Evolutionary conservation across 2,797 vertebrate species (phyloP), one percentile per base, ranked within the genome.

Genomic region (Myotis daubentonii): DNA sequence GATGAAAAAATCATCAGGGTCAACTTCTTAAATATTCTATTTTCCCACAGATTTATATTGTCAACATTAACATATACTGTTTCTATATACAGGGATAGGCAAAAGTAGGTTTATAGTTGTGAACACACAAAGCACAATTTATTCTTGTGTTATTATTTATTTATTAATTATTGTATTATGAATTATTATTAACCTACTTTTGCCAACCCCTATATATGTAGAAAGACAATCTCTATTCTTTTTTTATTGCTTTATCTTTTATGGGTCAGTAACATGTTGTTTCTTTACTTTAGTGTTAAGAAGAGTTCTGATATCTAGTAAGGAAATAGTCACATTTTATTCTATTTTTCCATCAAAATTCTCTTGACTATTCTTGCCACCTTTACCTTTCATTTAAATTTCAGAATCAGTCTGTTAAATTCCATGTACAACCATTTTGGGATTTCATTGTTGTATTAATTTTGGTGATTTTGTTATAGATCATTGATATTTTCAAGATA

Each of bases 361-460:
- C 8, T 28, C 20, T 78, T 41, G 2, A 30, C 8, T 70, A 7
- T 16, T 79, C 87, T 84, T 51, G 5, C 6, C 41, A 53, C 2
- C 16, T 78, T 89, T 85, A 62, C 84, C 4, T 53, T 71, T 89
- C 80, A 79, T 53, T 85, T 84, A 79, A 25, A 62, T 90, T 79
- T 94, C 28, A 85, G 41, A 15, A 30, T 68, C 17, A 66, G 20
- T 38, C 41, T 60, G 47, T 71, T 16, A 84, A 89, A 84, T 70
- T 33, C 16, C 51, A 71, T 36, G 17, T 20, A 47, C 12, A 84
- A 75, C 19, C 9, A 60, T 71, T 22, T 85, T 36, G 15, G 36
- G 9, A 88, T 89, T 89, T 74, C 13, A 60, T 62, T 72, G n/a
- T 78, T 92, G 16, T 70, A 8, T 51, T 76, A 19, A 57, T 70